These are phyloP conservation scores for Hofmannophila pseudospretella DNA, from an alignment of 2,888 invertebrate genomes.

Conservation along the genomic window DNA sequence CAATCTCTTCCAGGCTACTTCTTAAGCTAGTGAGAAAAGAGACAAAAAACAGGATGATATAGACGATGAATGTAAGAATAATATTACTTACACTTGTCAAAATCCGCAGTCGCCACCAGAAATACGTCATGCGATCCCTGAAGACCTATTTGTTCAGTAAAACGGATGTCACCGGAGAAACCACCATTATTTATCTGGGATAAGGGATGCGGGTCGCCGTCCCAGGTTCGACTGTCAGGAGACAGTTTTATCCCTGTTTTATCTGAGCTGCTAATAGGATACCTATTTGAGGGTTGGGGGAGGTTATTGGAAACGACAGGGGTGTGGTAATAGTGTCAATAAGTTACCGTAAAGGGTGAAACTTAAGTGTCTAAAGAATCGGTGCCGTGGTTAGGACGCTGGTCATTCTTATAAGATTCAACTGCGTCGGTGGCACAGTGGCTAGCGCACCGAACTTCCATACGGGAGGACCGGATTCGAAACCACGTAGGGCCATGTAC, in stretches of 20 bases:
- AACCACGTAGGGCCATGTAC: too few species aligned
- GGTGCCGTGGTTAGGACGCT: too few species aligned
- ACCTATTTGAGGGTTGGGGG: neutral
- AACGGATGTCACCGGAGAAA: slow-evolving; percentile 9
- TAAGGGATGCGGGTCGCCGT: slow-evolving; percentile 19
- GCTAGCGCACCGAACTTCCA: too few species aligned
- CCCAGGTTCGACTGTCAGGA: slow-evolving; percentile 14
- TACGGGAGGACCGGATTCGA: too few species aligned
- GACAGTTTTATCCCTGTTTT: slow-evolving; percentile 21
- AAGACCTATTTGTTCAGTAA: slow-evolving; percentile 22
- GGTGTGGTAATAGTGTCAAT: too few species aligned
- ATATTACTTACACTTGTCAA: neutral
- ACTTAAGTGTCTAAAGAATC: too few species aligned
- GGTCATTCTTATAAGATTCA: neutral
- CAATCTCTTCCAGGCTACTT: too few species aligned
- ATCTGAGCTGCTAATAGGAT: slow-evolving; percentile 7
- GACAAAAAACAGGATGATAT: neutral
- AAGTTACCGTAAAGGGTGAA: too few species aligned
- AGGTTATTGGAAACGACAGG: too few species aligned
- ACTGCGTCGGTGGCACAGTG: too few species aligned
- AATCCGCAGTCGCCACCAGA: neutral
- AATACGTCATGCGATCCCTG: neutral
- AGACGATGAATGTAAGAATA: too few species aligned
- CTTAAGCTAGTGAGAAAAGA: too few species aligned
- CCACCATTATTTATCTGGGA: slow-evolving; percentile 27